A percentile compares a stretch with the other conserved stretches of the same genome.
These are phyloP conservation scores for Hypomecis atomaria DNA, from an alignment of 2,888 invertebrate species.

Conservation along the genomic window DNA sequence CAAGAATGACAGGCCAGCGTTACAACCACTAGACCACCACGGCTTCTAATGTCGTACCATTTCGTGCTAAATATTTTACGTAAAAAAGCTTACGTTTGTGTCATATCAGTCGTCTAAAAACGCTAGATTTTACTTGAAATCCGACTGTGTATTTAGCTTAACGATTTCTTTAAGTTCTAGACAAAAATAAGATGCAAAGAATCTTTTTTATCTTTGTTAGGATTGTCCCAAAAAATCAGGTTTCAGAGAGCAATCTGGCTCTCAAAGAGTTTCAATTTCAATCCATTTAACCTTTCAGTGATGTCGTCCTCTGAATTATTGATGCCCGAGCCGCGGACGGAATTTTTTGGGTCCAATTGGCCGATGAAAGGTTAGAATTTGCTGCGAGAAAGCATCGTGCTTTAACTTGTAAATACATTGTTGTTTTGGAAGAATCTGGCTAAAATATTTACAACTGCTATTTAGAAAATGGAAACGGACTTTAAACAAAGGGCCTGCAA, in stretches of 20 bases:
- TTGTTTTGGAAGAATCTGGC: not conserved
- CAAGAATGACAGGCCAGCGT: too few relatives aligned
- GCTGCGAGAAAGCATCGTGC: not conserved
- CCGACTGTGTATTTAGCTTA: too few relatives aligned
- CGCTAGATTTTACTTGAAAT: too few relatives aligned
- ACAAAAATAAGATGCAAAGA: not conserved
- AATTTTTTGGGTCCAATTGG: conserved; percentile 20
- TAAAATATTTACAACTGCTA: too few relatives aligned
- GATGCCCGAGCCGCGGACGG: conserved; percentile 28
- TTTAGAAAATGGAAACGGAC: too few relatives aligned
- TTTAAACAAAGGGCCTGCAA: too few relatives aligned
- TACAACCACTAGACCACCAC: too few relatives aligned
- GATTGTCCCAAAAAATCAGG: conserved; percentile 9
- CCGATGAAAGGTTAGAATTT: conserved; percentile 10
- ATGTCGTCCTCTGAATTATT: conserved; percentile 43
- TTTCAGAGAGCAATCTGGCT: conserved; percentile 17
- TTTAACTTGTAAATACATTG: not conserved
- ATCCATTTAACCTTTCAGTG: conserved; percentile 46
- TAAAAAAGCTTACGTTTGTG: not conserved
- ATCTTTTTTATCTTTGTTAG: not conserved
- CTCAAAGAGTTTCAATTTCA: conserved; percentile 37
- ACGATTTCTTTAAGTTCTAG: too few relatives aligned
- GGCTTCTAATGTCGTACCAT: too few relatives aligned
- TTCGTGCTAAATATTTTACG: not conserved
- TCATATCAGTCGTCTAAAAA: too few relatives aligned